Percentiles rank a stretch among this genome's conserved stretches.
Conservation (phyloP, 2,113 vertebrate genomes). For the Dicaeum eximium region DNA sequence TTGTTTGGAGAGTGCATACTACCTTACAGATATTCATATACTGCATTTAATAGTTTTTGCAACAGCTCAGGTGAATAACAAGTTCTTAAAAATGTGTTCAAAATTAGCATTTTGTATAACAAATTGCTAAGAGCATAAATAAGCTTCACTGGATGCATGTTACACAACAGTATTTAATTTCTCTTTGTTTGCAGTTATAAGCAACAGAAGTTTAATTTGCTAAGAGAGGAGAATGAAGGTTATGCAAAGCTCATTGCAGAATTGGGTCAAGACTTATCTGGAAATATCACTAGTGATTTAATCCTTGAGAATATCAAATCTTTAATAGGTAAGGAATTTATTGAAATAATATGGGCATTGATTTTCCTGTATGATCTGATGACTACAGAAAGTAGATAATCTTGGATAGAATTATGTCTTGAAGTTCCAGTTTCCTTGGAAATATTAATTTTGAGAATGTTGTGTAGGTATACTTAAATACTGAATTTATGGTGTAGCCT, state of each 20-base stretch:
- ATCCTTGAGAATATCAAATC: conserved; percentile 98
- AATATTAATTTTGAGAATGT: neutral
- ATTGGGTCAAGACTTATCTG: conserved; percentile 94
- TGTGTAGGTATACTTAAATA: neutral
- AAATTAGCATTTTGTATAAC: neutral
- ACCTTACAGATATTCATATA: neutral
- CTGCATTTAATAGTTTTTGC: neutral
- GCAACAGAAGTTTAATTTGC: conserved; percentile 98
- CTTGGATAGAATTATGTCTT: neutral
- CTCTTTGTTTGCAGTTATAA: conserved; percentile 87
- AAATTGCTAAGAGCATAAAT: neutral
- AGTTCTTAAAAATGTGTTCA: neutral
- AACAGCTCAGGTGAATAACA: neutral
- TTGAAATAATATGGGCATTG: neutral
- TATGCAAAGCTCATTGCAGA: conserved; percentile 97
- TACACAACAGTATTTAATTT: conserved; percentile 5
- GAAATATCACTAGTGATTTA: conserved; percentile 91
- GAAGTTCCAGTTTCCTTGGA: neutral
- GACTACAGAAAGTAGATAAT: neutral
- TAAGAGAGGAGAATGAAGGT: conserved; percentile 97
- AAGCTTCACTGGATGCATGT: neutral
- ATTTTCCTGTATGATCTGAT: neutral
- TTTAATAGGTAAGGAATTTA: conserved; percentile 87
- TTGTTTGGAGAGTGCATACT: neutral
- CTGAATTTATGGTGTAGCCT: neutral